Evolutionary conservation across 1,140 invertebrate species (phyloP).

Genomic region (Bombus confusus): DNA sequence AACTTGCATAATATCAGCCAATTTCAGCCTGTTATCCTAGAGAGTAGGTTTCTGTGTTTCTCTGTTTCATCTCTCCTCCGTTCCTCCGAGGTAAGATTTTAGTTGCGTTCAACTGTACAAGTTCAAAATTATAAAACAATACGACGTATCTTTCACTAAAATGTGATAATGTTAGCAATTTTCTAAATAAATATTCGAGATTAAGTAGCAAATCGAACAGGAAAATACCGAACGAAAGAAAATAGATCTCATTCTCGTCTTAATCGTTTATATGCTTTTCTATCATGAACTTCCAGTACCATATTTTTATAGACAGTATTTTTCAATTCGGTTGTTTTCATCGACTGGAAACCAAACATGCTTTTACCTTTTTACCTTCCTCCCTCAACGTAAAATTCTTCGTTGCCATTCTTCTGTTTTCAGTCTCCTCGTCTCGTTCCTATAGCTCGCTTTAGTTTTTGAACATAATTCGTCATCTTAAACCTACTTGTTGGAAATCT

Average conservation of each 20-base stretch:
- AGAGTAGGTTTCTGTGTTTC: slow-evolving; percentile 43
- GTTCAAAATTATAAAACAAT: background rate
- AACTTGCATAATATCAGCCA: slow-evolving; percentile 67
- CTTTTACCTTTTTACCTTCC: background rate
- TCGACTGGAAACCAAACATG: no score
- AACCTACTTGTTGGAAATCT: slow-evolving; percentile 1
- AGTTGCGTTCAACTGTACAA: no score
- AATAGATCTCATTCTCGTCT: background rate
- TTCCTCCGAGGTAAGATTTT: background rate
- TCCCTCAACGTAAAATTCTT: background rate
- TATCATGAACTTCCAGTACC: background rate
- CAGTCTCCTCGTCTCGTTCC: background rate
- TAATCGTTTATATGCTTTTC: no score
- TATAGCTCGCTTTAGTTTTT: slow-evolving; percentile 37
- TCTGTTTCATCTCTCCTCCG: slow-evolving; percentile 1
- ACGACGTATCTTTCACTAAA: background rate
- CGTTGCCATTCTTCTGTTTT: background rate
- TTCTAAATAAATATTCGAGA: background rate
- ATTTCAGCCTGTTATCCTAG: slow-evolving; percentile 40
- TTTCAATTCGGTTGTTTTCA: background rate
- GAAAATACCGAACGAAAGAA: background rate
- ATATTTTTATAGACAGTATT: background rate
- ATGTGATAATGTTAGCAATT: background rate
- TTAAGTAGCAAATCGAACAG: background rate
- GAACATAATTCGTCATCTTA: slow-evolving; percentile 22